Conservation (phyloP, 2,888 invertebrate genomes). For the Oscheius sp. region DNA sequence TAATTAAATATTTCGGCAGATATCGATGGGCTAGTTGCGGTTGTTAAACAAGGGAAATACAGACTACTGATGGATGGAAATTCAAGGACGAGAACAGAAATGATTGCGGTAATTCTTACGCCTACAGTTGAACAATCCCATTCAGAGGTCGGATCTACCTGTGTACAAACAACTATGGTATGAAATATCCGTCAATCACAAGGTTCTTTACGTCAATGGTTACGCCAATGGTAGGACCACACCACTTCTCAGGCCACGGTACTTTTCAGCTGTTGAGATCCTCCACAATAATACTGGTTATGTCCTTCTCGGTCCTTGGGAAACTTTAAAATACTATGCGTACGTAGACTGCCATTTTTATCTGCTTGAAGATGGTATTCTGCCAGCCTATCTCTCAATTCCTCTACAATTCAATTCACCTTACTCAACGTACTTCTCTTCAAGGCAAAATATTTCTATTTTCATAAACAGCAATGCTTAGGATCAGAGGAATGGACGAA, state of each 20-base stretch:
- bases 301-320: conserved; percentile 63
- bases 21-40: conserved; percentile 56
- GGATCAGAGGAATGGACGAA: conserved; percentile 66
- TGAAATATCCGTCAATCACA: conserved; percentile 57
- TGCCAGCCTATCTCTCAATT: conserved; percentile 63
- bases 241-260: not conserved
- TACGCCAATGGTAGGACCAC: conserved; percentile 44
- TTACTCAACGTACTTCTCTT: conserved; percentile 56
- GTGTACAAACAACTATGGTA: conserved; percentile 61
- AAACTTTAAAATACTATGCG: conserved; percentile 59
- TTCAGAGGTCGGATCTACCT: conserved; percentile 51
- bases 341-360: conserved; percentile 58
- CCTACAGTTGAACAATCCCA: not conserved
- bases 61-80: conserved; percentile 62
- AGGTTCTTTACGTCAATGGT: conserved; percentile 59
- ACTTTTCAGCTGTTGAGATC: conserved; percentile 44
- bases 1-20: conserved; percentile 40
- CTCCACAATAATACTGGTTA: conserved; percentile 49
- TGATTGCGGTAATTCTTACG: conserved; percentile 54
- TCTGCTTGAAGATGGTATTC: conserved; percentile 57
- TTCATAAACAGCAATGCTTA: conserved; percentile 24
- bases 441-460: conserved; percentile 12
- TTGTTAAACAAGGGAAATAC: conserved; percentile 56
- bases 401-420: conserved; percentile 51
- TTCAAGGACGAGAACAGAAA: conserved; percentile 57